Conservation (phyloP, 2,888 invertebrate species). For the Stenotaenia linearis region DNA sequence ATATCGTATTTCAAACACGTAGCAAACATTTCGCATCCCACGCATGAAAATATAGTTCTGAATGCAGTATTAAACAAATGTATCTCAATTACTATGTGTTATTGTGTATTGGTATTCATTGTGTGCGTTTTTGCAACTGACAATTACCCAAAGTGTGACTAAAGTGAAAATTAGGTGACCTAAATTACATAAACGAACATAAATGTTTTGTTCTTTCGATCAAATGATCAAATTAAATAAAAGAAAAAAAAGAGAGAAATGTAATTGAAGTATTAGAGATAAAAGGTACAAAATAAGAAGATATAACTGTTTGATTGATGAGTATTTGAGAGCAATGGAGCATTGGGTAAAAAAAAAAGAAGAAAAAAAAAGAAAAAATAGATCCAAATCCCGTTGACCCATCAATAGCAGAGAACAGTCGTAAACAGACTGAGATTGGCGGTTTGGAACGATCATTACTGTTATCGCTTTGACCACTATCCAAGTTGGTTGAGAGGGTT, state of each 20-base stretch:
- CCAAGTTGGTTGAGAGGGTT: background rate
- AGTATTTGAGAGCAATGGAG: background rate
- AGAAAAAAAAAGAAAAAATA: background rate
- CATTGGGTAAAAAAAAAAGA: background rate
- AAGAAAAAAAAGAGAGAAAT: too few relatives aligned
- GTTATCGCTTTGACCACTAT: constrained; percentile 21
- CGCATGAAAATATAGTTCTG: background rate
- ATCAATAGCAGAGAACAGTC: constrained; percentile 5
- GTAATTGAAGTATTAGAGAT: background rate
- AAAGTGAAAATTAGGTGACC: too few relatives aligned
- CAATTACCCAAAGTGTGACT: too few relatives aligned
- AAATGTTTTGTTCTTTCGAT: too few relatives aligned
- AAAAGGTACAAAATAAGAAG: background rate
- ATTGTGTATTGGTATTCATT: background rate
- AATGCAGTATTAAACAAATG: background rate
- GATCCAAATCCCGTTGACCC: constrained; percentile 21
- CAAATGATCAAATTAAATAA: too few relatives aligned
- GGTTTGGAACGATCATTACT: constrained; percentile 3
- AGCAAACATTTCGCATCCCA: background rate
- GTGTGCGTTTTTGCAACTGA: background rate
- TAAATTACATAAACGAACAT: too few relatives aligned
- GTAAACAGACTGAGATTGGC: constrained; percentile 15
- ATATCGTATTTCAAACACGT: background rate
- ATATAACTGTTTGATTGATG: background rate
- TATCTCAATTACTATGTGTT: too few relatives aligned